phyloP scores from a whole-genome alignment of 2,113 vertebrate genomes.

The Dipodomys ordii region DNA sequence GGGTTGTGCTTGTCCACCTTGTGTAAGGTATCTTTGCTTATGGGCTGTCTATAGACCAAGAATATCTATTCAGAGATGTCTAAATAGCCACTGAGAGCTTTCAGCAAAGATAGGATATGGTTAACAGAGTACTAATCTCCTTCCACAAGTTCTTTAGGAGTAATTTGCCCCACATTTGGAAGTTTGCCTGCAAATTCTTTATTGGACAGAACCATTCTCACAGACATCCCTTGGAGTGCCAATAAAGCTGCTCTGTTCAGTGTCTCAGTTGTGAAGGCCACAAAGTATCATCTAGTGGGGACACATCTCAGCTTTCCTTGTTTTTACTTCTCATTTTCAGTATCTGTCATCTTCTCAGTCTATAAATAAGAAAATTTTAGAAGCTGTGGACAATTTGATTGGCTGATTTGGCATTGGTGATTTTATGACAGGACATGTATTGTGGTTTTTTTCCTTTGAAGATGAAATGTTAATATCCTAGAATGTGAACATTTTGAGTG shows the following conservation, averaged over 20 bases:
- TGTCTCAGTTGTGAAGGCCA: not conserved
- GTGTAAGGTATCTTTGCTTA: not conserved
- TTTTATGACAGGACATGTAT: constrained; percentile 43
- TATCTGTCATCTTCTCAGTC: constrained; percentile 7
- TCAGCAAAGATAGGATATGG: not conserved
- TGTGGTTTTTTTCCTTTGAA: constrained; percentile 12
- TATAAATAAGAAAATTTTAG: constrained; percentile 37
- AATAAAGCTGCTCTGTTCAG: not conserved
- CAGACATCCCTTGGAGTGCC: not conserved
- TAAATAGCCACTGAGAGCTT: not conserved
- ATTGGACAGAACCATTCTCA: not conserved
- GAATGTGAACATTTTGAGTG: constrained; percentile 83
- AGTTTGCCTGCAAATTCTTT: not conserved
- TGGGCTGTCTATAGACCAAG: not conserved
- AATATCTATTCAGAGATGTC: not conserved
- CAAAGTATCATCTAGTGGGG: not conserved
- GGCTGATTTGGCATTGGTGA: constrained; percentile 62
- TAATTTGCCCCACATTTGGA: not conserved
- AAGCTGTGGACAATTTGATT: constrained; percentile 50
- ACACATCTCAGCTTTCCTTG: not conserved
- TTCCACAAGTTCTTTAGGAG: not conserved
- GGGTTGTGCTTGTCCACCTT: not conserved
- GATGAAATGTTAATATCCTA: constrained; percentile 56
- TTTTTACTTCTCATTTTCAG: not conserved
- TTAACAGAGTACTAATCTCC: not conserved